Evolutionary conservation across 2,113 vertebrate species (phyloP).

Genomic region (Aix galericulata): DNA sequence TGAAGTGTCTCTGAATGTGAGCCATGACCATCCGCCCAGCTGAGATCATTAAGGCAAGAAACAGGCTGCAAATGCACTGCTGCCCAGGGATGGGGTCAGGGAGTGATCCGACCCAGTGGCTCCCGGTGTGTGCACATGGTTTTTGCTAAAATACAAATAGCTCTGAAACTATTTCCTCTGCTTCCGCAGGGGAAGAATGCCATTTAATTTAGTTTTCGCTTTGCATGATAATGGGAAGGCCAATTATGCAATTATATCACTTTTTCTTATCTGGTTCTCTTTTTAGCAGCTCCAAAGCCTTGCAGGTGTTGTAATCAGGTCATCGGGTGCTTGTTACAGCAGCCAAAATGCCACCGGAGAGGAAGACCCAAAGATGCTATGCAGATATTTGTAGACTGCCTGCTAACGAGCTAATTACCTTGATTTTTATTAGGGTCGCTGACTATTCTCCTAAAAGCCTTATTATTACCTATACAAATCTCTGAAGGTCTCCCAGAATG

Average conservation of each 20-base stretch:
- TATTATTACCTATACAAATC: background rate
- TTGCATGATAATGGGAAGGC: background rate
- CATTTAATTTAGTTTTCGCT: background rate
- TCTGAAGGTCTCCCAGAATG: background rate
- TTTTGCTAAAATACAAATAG: background rate
- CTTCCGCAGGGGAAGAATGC: background rate
- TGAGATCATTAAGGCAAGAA: background rate
- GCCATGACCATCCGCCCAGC: accelerated
- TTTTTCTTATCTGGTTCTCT: background rate
- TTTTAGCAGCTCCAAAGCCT: background rate
- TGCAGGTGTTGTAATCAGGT: background rate
- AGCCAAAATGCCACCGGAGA: background rate
- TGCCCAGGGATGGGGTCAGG: background rate
- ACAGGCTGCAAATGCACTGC: background rate
- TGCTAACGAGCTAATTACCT: background rate
- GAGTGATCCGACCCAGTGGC: background rate
- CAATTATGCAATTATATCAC: background rate
- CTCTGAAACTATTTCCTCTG: background rate
- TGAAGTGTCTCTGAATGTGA: background rate
- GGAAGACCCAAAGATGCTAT: background rate
- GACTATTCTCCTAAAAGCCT: background rate
- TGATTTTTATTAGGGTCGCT: background rate
- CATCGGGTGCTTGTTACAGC: background rate
- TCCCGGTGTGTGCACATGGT: background rate
- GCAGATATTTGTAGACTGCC: background rate